phyloP scores from a whole-genome alignment of 2,888 invertebrate species.

The Neoascia interrupta region DNA sequence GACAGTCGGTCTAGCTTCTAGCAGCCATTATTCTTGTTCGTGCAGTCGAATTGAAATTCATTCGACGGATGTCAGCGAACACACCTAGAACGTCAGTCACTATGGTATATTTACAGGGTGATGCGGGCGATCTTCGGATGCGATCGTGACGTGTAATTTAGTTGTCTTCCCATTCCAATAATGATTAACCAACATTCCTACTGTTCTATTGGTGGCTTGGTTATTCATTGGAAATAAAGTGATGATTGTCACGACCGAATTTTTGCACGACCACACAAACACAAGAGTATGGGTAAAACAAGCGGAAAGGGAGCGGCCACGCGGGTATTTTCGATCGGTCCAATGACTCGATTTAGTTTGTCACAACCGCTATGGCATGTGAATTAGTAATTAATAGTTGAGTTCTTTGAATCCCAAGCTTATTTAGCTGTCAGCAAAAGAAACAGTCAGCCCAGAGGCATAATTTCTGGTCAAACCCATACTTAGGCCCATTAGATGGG shows the following conservation, averaged over 20 bases:
- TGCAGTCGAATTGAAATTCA: conserved; percentile 36
- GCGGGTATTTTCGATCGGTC: neutral
- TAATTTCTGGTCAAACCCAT: too few relatives aligned
- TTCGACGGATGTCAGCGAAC: conserved; percentile 42
- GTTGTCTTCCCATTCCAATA: conserved; percentile 36
- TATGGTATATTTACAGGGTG: neutral
- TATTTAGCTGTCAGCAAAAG: too few relatives aligned
- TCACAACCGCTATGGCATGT: neutral
- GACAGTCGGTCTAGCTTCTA: conserved; percentile 33
- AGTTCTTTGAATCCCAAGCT: too few relatives aligned
- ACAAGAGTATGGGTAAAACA: conserved; percentile 13
- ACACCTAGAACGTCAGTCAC: conserved; percentile 29
- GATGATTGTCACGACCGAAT: conserved; percentile 35
- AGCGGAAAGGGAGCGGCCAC: conserved; percentile 51
- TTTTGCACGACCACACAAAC: conserved; percentile 38
- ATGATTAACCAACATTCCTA: conserved; percentile 34
- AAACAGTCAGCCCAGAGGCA: too few relatives aligned
- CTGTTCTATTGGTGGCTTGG: conserved; percentile 3
- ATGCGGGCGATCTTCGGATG: conserved; percentile 25
- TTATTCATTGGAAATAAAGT: conserved; percentile 13
- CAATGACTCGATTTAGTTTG: too few relatives aligned
- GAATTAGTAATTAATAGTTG: too few relatives aligned
- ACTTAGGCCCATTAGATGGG: too few relatives aligned
- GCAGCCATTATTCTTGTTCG: neutral
- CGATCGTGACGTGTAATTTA: conserved; percentile 48